Percentiles rank a stretch among this genome's conserved stretches.
Conservation (phyloP, 2,888 invertebrate genomes). For the Ophonus ardosiacus region DNA sequence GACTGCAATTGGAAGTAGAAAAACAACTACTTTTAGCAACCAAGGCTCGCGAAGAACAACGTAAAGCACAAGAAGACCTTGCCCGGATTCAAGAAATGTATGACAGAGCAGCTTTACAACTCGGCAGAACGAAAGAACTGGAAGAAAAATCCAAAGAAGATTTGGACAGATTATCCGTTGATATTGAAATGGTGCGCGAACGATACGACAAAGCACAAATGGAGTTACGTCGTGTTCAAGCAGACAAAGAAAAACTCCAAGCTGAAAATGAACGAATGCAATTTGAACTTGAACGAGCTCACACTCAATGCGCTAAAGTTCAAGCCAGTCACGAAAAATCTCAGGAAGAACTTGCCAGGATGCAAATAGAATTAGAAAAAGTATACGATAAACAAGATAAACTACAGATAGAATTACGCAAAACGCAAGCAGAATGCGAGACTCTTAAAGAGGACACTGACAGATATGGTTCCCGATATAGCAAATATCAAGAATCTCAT, state of each 20-base stretch:
- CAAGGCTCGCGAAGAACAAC: conserved; percentile 90
- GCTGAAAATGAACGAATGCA: conserved; percentile 90
- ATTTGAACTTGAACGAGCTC: conserved; percentile 91
- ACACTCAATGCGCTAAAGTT: conserved; percentile 90
- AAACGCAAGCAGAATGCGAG: conserved; percentile 88
- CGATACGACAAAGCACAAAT: conserved; percentile 92
- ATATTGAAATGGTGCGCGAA: conserved; percentile 92
- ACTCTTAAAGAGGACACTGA: conserved; percentile 89
- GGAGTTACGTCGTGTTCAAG: conserved; percentile 88
- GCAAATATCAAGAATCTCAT: conserved; percentile 86
- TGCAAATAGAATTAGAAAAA: conserved; percentile 92
- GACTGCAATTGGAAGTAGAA: conserved; percentile 90
- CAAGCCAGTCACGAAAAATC: conserved; percentile 92
- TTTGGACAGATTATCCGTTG: conserved; percentile 85
- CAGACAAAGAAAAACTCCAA: conserved; percentile 90
- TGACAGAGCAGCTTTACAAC: conserved; percentile 90
- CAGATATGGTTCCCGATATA: conserved; percentile 84
- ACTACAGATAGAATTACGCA: conserved; percentile 87
- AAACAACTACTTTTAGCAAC: conserved; percentile 88
- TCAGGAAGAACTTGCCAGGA: conserved; percentile 91
- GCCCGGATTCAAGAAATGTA: conserved; percentile 92
- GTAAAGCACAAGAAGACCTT: conserved; percentile 92
- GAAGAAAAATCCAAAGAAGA: conserved; percentile 95
- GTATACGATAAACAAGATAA: conserved; percentile 94
- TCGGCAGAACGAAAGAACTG: conserved; percentile 90